Conservation (phyloP, 2,797 vertebrate genomes). For the Takifugu rubripes region DNA sequence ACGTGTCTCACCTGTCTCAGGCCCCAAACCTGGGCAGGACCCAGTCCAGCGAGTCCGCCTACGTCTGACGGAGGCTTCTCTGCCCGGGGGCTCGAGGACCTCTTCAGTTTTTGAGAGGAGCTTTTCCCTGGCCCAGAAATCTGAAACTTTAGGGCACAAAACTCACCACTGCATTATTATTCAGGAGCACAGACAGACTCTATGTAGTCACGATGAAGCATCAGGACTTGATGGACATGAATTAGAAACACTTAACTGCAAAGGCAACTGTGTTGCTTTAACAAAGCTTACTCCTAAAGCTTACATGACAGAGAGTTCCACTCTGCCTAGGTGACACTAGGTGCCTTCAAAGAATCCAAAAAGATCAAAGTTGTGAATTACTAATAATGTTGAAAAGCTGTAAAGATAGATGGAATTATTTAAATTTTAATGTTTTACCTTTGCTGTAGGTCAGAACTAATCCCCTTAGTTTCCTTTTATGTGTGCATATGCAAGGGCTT, state of each 20-base stretch:
- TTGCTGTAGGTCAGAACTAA: constrained; percentile 63
- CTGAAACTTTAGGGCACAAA: constrained; percentile 47
- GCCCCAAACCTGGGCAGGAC: constrained; percentile 83
- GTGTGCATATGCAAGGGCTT: constrained; percentile 67
- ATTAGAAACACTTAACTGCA: constrained; percentile 36
- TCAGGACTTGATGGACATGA: constrained; percentile 43
- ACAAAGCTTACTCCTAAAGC: constrained; percentile 31
- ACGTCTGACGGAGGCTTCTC: constrained; percentile 81
- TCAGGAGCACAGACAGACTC: constrained; percentile 59
- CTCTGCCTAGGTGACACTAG: constrained; percentile 68
- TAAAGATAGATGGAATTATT: constrained; percentile 57
- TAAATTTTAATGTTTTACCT: constrained; percentile 59
- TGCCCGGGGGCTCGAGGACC: constrained; percentile 59
- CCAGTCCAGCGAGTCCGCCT: constrained; percentile 88
- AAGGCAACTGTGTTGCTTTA: constrained; percentile 46
- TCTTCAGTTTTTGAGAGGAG: constrained; percentile 57
- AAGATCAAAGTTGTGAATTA: constrained; percentile 57
- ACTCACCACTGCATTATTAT: constrained; percentile 57
- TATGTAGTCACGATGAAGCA: constrained; percentile 45
- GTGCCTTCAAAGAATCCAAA: constrained; percentile 69
- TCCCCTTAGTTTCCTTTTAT: constrained; percentile 49
- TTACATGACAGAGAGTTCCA: constrained; percentile 38
- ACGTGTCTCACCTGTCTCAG: constrained; percentile 77
- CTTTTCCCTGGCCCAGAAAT: constrained; percentile 55
- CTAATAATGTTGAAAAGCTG: constrained; percentile 43